These are phyloP conservation scores for Tachysurus fulvidraco DNA, from an alignment of 2,113 vertebrate genomes.

Conservation along the genomic window DNA sequence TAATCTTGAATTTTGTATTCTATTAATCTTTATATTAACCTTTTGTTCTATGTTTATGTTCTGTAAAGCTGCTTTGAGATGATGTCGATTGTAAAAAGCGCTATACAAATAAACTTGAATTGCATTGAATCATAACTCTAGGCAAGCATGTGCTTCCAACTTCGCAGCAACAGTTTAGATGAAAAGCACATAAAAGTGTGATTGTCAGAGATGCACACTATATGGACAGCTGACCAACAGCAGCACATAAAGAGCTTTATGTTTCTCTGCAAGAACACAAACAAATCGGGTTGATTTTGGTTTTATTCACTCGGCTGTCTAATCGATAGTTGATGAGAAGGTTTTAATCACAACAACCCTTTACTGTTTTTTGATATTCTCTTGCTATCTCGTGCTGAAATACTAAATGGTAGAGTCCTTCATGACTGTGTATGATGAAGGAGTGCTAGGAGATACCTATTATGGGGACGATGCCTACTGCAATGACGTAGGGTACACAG, in stretches of 20 bases:
- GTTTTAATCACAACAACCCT: neutral
- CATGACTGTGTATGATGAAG: neutral
- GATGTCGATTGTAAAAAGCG: too few species aligned
- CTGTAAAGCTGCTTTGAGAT: too few species aligned
- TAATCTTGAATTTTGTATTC: too few species aligned
- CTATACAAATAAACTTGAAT: too few species aligned
- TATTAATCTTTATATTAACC: too few species aligned
- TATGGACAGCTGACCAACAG: neutral
- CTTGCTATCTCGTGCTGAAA: neutral
- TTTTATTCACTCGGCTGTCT: neutral
- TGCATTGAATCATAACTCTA: too few species aligned
- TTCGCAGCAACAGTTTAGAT: neutral
- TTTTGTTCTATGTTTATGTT: too few species aligned
- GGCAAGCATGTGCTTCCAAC: neutral
- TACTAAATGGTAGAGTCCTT: neutral
- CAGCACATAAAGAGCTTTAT: neutral
- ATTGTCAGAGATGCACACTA: neutral
- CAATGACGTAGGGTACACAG: slow-evolving; percentile 92
- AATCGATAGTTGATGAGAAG: neutral
- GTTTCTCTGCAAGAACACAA: neutral
- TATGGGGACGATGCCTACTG: slow-evolving; percentile 86
- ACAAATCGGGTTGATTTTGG: neutral
- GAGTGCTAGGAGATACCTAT: slow-evolving; percentile 75
- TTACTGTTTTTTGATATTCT: neutral
- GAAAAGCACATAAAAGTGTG: neutral